A percentile compares a stretch with the other conserved stretches of the same genome.
Conservation (phyloP, 23 tunicate genomes). For the Trididemnum clinides region DNA sequence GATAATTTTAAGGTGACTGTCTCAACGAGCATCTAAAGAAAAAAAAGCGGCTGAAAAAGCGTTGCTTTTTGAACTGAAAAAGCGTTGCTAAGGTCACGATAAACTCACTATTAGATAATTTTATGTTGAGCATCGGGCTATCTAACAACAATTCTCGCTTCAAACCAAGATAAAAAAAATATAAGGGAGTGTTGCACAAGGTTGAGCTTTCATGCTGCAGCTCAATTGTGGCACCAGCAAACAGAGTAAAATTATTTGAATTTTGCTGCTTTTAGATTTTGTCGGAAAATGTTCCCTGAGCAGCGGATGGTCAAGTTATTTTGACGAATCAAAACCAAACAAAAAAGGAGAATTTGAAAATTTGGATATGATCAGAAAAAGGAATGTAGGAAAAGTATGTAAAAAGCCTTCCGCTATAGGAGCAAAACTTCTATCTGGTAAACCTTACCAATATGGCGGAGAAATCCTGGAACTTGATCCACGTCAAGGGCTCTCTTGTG, state of each 20-base stretch:
- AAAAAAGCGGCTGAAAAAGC: no score
- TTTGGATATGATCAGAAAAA: neutral
- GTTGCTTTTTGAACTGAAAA: no score
- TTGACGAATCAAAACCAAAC: neutral
- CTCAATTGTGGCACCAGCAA: neutral
- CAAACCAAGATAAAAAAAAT: no score
- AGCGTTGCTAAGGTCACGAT: no score
- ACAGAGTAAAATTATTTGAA: no score
- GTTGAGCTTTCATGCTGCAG: no score
- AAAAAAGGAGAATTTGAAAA: slow-evolving; percentile 27
- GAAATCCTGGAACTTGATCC: slow-evolving; percentile 14
- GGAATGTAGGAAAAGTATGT: slow-evolving; percentile 19
- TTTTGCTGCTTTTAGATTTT: neutral
- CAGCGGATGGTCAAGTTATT: slow-evolving; percentile 24
- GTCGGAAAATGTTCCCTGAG: slow-evolving; percentile 41
- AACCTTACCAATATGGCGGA: slow-evolving; percentile 3
- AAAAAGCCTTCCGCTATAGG: slow-evolving; percentile 38
- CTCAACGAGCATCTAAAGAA: no score
- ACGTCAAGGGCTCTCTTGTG: neutral
- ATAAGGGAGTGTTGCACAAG: no score
- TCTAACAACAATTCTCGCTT: no score
- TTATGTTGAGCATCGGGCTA: no score
- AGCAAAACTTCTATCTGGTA: neutral
- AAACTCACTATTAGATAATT: no score
- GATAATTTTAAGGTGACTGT: no score